Conservation (phyloP, 2,888 invertebrate species). For the Sinhomidia bicolor region DNA sequence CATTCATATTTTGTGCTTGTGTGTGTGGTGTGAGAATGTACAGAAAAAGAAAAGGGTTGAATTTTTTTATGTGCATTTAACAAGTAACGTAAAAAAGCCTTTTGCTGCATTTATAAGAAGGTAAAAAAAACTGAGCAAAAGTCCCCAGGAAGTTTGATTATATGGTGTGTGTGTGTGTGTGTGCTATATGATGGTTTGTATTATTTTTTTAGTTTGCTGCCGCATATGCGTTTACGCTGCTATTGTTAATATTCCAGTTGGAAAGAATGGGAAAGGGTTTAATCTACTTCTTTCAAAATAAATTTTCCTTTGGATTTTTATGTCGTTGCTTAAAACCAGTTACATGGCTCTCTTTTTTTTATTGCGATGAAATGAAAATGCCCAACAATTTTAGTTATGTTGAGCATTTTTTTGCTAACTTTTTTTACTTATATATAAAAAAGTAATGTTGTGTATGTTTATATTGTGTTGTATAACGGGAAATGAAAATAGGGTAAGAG, state of each 20-base stretch:
- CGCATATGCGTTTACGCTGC: neutral
- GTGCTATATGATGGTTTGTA: conserved; percentile 37
- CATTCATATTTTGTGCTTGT: conserved; percentile 1
- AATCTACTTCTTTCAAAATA: conserved; percentile 35
- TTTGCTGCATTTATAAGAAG: conserved; percentile 31
- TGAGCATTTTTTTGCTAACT: conserved; percentile 40
- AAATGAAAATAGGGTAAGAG: conserved; percentile 5
- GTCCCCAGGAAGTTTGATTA: conserved; percentile 70
- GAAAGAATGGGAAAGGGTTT: conserved; percentile 65
- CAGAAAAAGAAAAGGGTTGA: conserved; percentile 69
- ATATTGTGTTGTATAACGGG: conserved; percentile 39
- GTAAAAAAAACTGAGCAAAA: conserved; percentile 72
- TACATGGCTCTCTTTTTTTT: neutral
- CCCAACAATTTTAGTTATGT: conserved; percentile 34
- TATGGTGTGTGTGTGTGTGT: conserved; percentile 36
- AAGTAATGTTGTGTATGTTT: too few relatives aligned
- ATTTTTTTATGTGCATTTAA: conserved; percentile 48
- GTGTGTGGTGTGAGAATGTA: conserved; percentile 56
- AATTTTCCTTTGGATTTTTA: conserved; percentile 43
- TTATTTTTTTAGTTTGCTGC: conserved; percentile 28
- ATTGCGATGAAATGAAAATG: conserved; percentile 29
- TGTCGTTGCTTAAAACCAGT: conserved; percentile 8
- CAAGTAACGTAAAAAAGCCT: conserved; percentile 33
- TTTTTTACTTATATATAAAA: conserved; percentile 31
- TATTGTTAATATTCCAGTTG: conserved; percentile 6